Base-by-base conservation (phyloP, 2,797 vertebrate genomes). In the Pygocentrus nattereri region DNA sequence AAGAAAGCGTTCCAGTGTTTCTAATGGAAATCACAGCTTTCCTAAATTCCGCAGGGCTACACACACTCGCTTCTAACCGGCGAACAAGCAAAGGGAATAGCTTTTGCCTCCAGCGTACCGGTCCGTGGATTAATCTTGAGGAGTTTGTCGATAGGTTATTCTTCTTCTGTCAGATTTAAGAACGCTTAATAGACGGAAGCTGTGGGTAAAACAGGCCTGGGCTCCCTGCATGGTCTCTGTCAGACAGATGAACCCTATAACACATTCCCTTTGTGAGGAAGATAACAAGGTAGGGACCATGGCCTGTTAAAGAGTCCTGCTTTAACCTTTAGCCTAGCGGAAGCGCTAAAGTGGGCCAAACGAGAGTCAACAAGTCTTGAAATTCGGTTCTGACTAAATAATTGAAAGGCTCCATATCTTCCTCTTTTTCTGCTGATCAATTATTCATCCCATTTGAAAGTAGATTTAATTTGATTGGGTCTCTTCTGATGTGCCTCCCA, bases 401-500 rank as follows among this genome's bases (percentile, higher is more conserved):
- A 88, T 88, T 87, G 5, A 88, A 77, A 56, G 47, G 38, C 85
- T 87, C 79, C n/a, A 79, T 84, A 82, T 81, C 84, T 70, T 79
- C 78, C 80, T 78, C 62, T 76, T 88, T 83, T 86, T 81, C 54
- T 47, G 79, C 50, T 79, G 34, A 85, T 90, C 56, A 88, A 88
- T 88, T 88, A 88, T 88, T 85, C 78, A 88, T 87, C 30, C 71
- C 1, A 47, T 82, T 87, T 87, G 85, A 84, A 88, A 86, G 83
- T 68, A 83, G 86, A 82, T 84, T 88, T 90, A 87, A 88, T 88
- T 88, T 85, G 85, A 85, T 89, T 88, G 83, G 85, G 85, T 86
- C 78, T 84, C 76, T 80, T 84, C 78, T 77, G 84, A 86, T 84
- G 54, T 74, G 76, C 67, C 58, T 84, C 75, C 82, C 80, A 56